Evolutionary conservation across 2,797 vertebrate genomes (phyloP).

Genomic region (Aplochiton taeniatus): DNA sequence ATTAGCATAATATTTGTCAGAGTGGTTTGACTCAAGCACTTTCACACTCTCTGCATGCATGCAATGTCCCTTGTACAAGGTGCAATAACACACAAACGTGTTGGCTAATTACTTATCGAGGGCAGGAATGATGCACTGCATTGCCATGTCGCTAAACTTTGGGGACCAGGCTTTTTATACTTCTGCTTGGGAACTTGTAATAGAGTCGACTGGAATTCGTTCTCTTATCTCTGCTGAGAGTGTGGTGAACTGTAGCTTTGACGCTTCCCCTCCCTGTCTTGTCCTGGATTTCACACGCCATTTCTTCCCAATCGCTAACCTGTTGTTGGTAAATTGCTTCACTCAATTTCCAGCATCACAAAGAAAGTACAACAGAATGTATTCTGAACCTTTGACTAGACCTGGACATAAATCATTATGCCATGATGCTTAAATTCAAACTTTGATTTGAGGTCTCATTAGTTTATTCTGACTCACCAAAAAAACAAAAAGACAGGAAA

Average conservation of each 20-base stretch:
- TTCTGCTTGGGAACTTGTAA: conserved; percentile 24
- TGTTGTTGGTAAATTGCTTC: no score
- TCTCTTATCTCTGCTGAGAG: conserved; percentile 11
- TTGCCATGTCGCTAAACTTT: no score
- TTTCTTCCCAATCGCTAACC: background rate
- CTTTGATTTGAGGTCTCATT: conserved; percentile 23
- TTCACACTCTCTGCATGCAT: no score
- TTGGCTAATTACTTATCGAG: no score
- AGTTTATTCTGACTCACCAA: conserved; percentile 15
- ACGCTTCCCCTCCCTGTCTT: background rate
- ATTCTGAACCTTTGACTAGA: conserved; percentile 48
- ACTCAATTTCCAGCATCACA: conserved; percentile 16
- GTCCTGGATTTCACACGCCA: background rate
- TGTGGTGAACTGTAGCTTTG: background rate
- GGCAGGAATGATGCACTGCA: no score
- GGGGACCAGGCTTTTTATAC: conserved; percentile 17
- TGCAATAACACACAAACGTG: no score
- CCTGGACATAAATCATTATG: conserved; percentile 37
- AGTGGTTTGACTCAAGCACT: no score
- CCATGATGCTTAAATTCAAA: conserved; percentile 38
- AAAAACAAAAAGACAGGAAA: conserved; percentile 41
- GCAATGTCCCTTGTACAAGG: no score
- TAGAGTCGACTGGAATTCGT: conserved; percentile 12
- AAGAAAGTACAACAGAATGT: conserved; percentile 32
- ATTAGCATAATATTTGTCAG: no score